phyloP scores from a whole-genome alignment of 2,888 invertebrate species.

The Odontothrips loti region DNA sequence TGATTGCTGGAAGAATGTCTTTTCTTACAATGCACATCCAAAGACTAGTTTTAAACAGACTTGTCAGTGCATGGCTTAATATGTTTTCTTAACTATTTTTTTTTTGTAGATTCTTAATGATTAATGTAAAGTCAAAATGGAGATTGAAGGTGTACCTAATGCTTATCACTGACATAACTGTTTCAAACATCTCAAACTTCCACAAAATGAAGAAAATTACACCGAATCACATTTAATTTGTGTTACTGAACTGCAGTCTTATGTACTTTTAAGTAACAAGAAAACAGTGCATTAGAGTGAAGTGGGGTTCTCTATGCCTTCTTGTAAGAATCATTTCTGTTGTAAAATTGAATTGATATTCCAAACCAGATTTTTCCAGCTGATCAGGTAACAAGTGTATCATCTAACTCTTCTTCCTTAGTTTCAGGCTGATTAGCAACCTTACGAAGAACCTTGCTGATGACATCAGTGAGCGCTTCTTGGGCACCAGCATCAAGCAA shows the following conservation, averaged over 20 bases:
- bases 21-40: no score
- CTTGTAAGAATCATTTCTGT: neutral
- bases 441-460: conserved; percentile 81
- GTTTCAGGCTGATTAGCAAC: conserved; percentile 70
- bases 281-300: neutral
- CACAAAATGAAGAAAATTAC: no score
- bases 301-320: neutral
- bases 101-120: no score
- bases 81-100: no score
- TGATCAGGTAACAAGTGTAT: conserved; percentile 77
- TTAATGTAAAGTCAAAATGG: no score
- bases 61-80: no score
- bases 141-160: no score
- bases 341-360: no score
- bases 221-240: neutral
- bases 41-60: no score
- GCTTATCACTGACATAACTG: no score
- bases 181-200: no score
- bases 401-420: conserved; percentile 88
- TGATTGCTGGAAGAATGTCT: no score
- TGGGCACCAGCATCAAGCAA: conserved; percentile 81
- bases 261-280: neutral
- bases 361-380: neutral
- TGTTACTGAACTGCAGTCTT: neutral
- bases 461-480: conserved; percentile 84